These are phyloP conservation scores for Eudyptes chrysolophus DNA, from an alignment of 2,113 vertebrate species.

Conservation along the genomic window DNA sequence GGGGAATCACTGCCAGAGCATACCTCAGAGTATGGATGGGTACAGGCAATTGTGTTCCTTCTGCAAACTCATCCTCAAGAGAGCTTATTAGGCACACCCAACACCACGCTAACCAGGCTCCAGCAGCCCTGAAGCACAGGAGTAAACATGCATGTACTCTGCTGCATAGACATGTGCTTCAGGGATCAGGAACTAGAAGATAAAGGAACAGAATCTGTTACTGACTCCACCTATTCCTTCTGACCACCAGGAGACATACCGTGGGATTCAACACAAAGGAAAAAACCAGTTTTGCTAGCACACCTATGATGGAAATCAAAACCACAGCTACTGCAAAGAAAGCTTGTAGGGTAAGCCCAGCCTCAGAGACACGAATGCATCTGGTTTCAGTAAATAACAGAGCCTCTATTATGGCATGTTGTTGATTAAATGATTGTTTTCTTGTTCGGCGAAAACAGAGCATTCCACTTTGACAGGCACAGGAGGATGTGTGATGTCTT, in stretches of 20 bases:
- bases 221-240: background rate
- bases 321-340: background rate
- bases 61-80: background rate
- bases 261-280: background rate
- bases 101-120: background rate
- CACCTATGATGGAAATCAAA: background rate
- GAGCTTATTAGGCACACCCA: background rate
- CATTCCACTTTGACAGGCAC: background rate
- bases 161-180: accelerated
- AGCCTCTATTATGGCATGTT: background rate
- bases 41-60: background rate
- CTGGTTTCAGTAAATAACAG: background rate
- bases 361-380: background rate
- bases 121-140: background rate
- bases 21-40: accelerated
- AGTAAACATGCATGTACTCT: accelerated
- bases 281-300: background rate
- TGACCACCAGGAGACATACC: background rate
- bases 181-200: background rate
- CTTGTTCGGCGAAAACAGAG: background rate
- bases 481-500: background rate
- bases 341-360: background rate
- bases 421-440: background rate
- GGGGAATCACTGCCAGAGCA: background rate
- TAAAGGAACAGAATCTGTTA: background rate